Percentiles rank a stretch among this genome's conserved stretches.
Evolutionary conservation across 2,113 vertebrate genomes (phyloP).

Genomic region (Siniperca chuatsi): DNA sequence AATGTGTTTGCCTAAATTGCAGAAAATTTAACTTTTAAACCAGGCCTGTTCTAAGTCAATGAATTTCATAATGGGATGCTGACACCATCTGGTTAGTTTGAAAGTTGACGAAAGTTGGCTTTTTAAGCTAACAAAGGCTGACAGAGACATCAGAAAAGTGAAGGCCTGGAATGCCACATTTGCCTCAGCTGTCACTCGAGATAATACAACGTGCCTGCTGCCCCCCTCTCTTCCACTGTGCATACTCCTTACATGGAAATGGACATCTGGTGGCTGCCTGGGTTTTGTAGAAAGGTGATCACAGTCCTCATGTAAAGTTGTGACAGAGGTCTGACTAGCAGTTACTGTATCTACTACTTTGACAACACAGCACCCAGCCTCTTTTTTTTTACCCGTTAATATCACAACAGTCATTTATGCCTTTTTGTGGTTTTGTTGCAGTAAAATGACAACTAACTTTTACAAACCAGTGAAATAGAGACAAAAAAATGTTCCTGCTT

Average conservation of each 20-base stretch:
- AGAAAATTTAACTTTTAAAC: background rate
- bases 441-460: background rate
- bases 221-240: background rate
- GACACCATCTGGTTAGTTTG: slow-evolving; percentile 42
- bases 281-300: slow-evolving; percentile 8
- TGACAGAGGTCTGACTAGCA: background rate
- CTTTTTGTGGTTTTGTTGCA: background rate
- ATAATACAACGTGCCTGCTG: slow-evolving; percentile 18
- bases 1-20: background rate
- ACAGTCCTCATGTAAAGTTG: background rate
- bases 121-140: background rate
- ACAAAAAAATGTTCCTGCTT: background rate
- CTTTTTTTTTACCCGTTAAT: slow-evolving; percentile 5
- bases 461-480: background rate
- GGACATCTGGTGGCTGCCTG: background rate
- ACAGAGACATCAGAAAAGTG: slow-evolving; percentile 11
- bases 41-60: background rate
- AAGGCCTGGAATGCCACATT: slow-evolving; percentile 42
- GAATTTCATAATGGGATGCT: slow-evolving; percentile 4
- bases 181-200: slow-evolving; percentile 41
- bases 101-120: slow-evolving; percentile 3
- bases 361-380: background rate
- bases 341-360: background rate
- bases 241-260: slow-evolving; percentile 16
- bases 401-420: background rate